Evolutionary conservation across 2,888 invertebrate genomes (phyloP).

Genomic region (Brachyptera putata): DNA sequence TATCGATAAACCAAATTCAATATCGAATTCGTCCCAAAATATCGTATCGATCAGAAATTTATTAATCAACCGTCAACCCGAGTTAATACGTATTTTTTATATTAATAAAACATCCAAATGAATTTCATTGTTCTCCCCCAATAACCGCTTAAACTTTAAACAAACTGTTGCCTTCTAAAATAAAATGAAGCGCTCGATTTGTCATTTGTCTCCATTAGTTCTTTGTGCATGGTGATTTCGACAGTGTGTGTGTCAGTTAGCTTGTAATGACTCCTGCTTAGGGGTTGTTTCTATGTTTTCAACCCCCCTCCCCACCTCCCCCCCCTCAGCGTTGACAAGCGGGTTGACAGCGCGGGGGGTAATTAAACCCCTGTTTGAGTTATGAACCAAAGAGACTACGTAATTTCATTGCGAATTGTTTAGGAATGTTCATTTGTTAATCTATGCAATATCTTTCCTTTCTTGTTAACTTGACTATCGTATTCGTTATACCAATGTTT

Average conservation of each 20-base stretch:
- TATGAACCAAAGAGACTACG: conserved; percentile 24
- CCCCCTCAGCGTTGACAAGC: conserved; percentile 25
- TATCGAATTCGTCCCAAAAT: too few species aligned
- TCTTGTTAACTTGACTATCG: background rate
- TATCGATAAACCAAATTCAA: too few species aligned
- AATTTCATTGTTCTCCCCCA: background rate
- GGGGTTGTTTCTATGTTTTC: background rate
- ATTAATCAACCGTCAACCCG: too few species aligned
- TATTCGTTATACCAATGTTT: conserved; percentile 2
- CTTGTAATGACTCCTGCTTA: conserved; percentile 9
- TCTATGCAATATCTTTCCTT: background rate
- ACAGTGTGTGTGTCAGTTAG: conserved; percentile 7
- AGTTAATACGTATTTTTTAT: too few species aligned
- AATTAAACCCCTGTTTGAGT: conserved; percentile 29
- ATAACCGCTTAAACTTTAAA: background rate
- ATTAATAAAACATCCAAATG: too few species aligned
- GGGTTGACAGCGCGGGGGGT: conserved; percentile 26
- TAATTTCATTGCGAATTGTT: conserved; percentile 20
- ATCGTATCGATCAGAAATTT: too few species aligned
- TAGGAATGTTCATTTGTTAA: conserved; percentile 22
- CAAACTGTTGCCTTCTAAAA: background rate
- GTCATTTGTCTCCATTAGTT: conserved; percentile 20
- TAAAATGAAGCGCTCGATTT: conserved; percentile 11
- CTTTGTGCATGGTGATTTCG: background rate
- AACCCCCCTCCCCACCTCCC: too few species aligned